Evolutionary conservation across 37 sponge, comb jelly and placozoan genomes (phyloP).

Genomic region (Aplysina aerophoba): DNA sequence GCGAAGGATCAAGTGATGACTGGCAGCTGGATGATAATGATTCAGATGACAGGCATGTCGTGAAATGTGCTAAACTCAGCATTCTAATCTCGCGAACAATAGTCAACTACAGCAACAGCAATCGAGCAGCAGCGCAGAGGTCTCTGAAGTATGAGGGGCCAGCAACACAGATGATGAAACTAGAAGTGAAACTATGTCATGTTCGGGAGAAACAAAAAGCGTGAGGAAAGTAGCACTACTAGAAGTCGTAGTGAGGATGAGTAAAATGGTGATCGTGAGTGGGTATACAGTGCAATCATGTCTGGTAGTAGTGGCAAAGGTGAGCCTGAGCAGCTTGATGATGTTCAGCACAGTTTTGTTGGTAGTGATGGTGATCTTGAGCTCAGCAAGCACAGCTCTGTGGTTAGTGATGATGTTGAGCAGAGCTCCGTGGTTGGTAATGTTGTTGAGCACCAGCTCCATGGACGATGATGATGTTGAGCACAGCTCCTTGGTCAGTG

Average conservation of each 20-base stretch:
- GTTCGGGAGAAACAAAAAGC: neutral
- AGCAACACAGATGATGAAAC: conserved; percentile 13
- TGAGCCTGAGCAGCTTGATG: neutral
- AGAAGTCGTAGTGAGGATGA: conserved; percentile 8
- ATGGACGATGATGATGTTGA: conserved; percentile 1
- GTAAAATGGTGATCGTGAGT: neutral
- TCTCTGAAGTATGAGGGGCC: neutral
- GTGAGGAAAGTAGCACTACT: no score
- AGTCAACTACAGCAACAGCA: neutral
- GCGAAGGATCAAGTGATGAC: conserved; percentile 4
- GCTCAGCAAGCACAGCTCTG: neutral
- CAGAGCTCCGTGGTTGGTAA: neutral
- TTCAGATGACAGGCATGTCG: neutral
- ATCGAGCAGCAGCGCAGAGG: neutral
- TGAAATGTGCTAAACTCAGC: neutral
- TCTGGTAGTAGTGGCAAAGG: neutral
- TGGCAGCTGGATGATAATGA: neutral
- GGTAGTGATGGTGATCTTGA: neutral
- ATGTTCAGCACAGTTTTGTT: neutral
- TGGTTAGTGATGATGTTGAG: conserved; percentile 1
- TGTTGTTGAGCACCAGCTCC: no score
- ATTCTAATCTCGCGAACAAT: neutral
- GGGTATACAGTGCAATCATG: neutral
- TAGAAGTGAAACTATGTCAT: no score
- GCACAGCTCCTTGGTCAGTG: neutral